A percentile compares a stretch with the other conserved stretches of the same genome.
phyloP scores from a whole-genome alignment of 2,888 invertebrate species.

The Lithophane ornitopus region DNA sequence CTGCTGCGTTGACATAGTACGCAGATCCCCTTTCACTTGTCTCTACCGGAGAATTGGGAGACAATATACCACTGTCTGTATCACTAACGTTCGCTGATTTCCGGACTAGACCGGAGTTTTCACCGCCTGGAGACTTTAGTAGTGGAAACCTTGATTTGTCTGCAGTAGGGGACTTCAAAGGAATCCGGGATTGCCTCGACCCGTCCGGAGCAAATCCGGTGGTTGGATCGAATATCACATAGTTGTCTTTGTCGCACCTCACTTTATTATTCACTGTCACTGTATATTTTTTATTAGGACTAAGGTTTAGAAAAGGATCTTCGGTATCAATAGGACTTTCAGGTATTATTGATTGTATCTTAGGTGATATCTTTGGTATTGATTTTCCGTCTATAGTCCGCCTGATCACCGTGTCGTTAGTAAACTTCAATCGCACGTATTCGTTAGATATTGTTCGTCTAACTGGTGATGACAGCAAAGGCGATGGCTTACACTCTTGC shows the following conservation, averaged over 20 bases:
- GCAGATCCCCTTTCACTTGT: slow-evolving; percentile 80
- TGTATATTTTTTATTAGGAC: slow-evolving; percentile 89
- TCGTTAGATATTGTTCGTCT: slow-evolving; percentile 89
- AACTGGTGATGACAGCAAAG: slow-evolving; percentile 83
- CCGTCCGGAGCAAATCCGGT: slow-evolving; percentile 86
- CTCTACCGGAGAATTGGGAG: slow-evolving; percentile 91
- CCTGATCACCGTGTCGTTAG: slow-evolving; percentile 85
- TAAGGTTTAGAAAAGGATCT: slow-evolving; percentile 87
- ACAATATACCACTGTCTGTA: slow-evolving; percentile 92
- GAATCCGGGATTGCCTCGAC: slow-evolving; percentile 76
- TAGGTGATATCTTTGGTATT: slow-evolving; percentile 87
- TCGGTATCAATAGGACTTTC: slow-evolving; percentile 88
- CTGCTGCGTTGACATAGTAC: slow-evolving; percentile 85
- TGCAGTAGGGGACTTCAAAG: slow-evolving; percentile 77
- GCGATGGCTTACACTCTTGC: slow-evolving; percentile 81
- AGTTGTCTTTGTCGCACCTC: slow-evolving; percentile 89
- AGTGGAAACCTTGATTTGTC: slow-evolving; percentile 83
- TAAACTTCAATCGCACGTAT: slow-evolving; percentile 87
- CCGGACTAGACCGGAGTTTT: slow-evolving; percentile 77
- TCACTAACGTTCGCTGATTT: slow-evolving; percentile 90
- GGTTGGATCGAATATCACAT: slow-evolving; percentile 88
- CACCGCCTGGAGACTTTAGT: slow-evolving; percentile 81
- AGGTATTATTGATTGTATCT: slow-evolving; percentile 89
- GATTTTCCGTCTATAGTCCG: slow-evolving; percentile 87
- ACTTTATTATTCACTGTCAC: slow-evolving; percentile 89